phyloP scores from a whole-genome alignment of 2,888 invertebrate species.

The Cerastis rubricosa region DNA sequence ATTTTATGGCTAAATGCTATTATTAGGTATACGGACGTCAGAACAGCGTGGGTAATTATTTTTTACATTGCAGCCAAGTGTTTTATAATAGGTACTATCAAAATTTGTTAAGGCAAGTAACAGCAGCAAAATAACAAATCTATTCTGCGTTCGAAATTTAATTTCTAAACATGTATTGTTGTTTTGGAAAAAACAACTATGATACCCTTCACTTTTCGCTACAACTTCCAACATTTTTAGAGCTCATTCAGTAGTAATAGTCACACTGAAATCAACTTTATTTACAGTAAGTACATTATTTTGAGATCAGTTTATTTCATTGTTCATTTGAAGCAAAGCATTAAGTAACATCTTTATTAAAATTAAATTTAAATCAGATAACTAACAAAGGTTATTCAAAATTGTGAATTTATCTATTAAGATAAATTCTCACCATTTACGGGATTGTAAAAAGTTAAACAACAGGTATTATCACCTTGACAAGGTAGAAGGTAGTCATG shows the following conservation, averaged over 20 bases:
- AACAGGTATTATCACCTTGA: background rate
- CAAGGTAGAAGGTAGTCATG: background rate
- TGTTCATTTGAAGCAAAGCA: background rate
- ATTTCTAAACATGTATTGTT: background rate
- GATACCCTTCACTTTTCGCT: background rate
- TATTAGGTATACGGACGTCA: background rate
- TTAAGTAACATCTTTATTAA: background rate
- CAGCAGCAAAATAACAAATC: background rate
- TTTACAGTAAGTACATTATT: too few species aligned
- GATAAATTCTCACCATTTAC: background rate
- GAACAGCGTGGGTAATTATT: background rate
- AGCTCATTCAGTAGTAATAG: background rate
- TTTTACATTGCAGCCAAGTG: conserved; percentile 9
- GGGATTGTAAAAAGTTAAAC: background rate
- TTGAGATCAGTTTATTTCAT: too few species aligned
- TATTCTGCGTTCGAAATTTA: background rate
- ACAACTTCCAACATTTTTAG: background rate
- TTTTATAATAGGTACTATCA: background rate
- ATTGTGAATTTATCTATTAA: background rate
- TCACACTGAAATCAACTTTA: background rate
- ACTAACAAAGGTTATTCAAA: background rate
- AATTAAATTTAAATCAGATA: conserved; percentile 2
- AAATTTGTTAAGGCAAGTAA: background rate
- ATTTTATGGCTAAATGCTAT: background rate
- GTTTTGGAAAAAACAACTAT: background rate